Base-by-base conservation (phyloP, 2,113 vertebrate species). In the Etheostoma spectabile region DNA sequence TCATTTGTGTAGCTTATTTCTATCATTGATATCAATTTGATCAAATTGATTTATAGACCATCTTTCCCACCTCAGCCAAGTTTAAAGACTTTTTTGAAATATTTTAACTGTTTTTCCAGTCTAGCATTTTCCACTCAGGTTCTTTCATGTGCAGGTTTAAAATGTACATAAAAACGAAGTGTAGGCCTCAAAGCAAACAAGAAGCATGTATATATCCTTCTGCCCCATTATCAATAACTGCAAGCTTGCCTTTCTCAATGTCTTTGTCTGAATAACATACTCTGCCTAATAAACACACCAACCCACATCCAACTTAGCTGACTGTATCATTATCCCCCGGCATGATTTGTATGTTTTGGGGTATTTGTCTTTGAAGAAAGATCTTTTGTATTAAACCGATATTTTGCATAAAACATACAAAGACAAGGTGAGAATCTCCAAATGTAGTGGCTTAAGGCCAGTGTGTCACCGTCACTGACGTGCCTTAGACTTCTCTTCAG, bases 181-280 rank as follows among this genome's bases (percentile, higher is more conserved):
- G n/a, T 12, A 30, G 22, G 5, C 4, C 55, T 27, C 2, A 11
- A 38, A 12, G 8, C 16, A 48, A 57, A 66, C 8, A 13, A 38
- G 27, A 24, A 35, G 8, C 8, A 19, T 21, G n/a, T 18, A 19
- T 15, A 38, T 21, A 5, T 74, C 16, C 18, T 51, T 7, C 21
- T 24, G 21, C 11, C 45, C 18, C 21, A 42, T 12, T 10, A 45
- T 53, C 33, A 6, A 16, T 70, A 49, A 65, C 49, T 63, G 4
- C 49, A 51, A 22, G n/a, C 42, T 48, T 30, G 80, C 18, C 8
- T 52, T 48, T n/a, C 12, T 66, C 55, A 55, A 0, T 22, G 52
- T 46, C 56, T 48, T 14, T 56, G 15, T 57, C 24, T 74, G 51
- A 88, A 82, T 48, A 74, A 57, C 65, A 79, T 11, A 30, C 8